These are phyloP conservation scores for Patella depressa DNA, from an alignment of 2,888 invertebrate genomes.

Conservation along the genomic window DNA sequence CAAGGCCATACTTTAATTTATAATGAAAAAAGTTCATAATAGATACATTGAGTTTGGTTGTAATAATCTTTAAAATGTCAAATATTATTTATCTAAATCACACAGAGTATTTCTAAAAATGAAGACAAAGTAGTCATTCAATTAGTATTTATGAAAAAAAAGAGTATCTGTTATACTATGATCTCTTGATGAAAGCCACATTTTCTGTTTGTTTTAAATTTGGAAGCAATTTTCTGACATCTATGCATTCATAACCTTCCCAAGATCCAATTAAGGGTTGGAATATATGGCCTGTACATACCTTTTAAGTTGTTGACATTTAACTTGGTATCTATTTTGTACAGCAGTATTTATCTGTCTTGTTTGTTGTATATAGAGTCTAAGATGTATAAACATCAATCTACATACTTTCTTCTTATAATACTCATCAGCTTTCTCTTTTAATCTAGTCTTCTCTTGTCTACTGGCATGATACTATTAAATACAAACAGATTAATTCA, in stretches of 20 bases:
- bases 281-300: conserved; percentile 16
- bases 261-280: too few species aligned
- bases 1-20: conserved; percentile 42
- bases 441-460: conserved; percentile 34
- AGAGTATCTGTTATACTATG: too few species aligned
- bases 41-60: too few species aligned
- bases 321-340: conserved; percentile 36
- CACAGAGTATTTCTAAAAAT: too few species aligned
- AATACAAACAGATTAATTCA: not conserved
- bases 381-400: conserved; percentile 42
- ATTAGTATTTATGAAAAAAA: too few species aligned
- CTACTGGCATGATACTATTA: conserved; percentile 33
- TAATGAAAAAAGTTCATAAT: not conserved
- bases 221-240: too few species aligned
- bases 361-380: conserved; percentile 39
- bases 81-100: too few species aligned
- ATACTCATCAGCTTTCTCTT: conserved; percentile 36
- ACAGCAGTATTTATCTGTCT: conserved; percentile 39
- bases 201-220: too few species aligned
- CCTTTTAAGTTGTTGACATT: conserved; percentile 35
- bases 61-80: too few species aligned
- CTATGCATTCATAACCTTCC: too few species aligned
- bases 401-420: conserved; percentile 35
- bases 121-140: too few species aligned
- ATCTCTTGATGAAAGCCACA: too few species aligned